These are phyloP conservation scores for Huso huso DNA, from an alignment of 2,797 vertebrate genomes.

Conservation along the genomic window DNA sequence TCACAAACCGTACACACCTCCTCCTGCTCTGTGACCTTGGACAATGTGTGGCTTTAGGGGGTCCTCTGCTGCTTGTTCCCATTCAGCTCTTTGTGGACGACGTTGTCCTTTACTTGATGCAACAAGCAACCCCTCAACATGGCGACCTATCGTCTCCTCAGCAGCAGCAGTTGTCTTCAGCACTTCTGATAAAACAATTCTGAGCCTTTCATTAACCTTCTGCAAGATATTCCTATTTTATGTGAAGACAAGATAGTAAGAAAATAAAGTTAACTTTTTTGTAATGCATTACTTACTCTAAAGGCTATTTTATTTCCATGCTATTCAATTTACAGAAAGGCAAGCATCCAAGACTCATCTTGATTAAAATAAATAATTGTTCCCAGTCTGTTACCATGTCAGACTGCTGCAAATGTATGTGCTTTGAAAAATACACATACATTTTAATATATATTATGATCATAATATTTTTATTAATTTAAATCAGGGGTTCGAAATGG, in stretches of 20 bases:
- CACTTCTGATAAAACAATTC: constrained; percentile 79
- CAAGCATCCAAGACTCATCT: no score
- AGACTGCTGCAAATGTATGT: no score
- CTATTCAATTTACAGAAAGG: no score
- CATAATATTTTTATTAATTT: no score
- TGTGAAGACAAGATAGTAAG: not conserved
- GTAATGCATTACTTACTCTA: no score
- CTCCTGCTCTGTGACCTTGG: constrained; percentile 50
- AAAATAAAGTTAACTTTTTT: no score
- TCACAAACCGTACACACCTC: constrained; percentile 26
- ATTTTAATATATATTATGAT: no score
- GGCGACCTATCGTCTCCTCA: constrained; percentile 82
- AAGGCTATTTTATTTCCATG: no score
- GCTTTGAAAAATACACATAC: no score
- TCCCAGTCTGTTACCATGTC: no score
- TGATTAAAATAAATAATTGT: no score
- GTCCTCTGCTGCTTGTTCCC: constrained; percentile 46
- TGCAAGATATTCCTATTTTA: constrained; percentile 57
- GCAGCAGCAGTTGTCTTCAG: constrained; percentile 82
- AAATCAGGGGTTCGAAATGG: no score
- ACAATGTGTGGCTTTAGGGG: constrained; percentile 28
- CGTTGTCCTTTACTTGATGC: constrained; percentile 45
- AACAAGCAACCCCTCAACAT: constrained; percentile 71
- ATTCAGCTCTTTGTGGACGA: constrained; percentile 35
- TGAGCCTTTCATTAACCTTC: constrained; percentile 70